phyloP scores from a whole-genome alignment of 2,888 invertebrate genomes.

The Tridacna crocea region DNA sequence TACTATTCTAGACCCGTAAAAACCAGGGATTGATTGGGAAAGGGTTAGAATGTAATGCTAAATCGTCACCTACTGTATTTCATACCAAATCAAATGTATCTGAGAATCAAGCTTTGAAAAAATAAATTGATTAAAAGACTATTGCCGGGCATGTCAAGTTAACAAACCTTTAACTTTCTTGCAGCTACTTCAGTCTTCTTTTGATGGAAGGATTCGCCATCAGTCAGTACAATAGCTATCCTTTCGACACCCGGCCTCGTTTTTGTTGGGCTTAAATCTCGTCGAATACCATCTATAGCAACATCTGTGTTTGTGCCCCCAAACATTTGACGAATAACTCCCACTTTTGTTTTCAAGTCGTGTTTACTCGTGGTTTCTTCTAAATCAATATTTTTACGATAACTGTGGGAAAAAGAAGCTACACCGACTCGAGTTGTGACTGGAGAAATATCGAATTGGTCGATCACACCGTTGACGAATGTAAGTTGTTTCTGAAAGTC shows the following conservation, averaged over 20 bases:
- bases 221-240: constrained; percentile 62
- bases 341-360: constrained; percentile 42
- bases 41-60: no score
- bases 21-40: no score
- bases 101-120: no score
- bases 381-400: constrained; percentile 41
- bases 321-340: constrained; percentile 45
- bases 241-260: constrained; percentile 53
- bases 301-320: constrained; percentile 62
- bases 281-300: constrained; percentile 55
- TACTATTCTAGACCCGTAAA: no score
- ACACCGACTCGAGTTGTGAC: constrained; percentile 63
- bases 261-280: constrained; percentile 28
- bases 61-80: no score
- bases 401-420: constrained; percentile 59
- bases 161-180: constrained; percentile 42
- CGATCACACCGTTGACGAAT: constrained; percentile 68
- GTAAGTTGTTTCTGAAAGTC: constrained; percentile 70
- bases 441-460: constrained; percentile 64
- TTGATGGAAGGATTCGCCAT: constrained; percentile 56
- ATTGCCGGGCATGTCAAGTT: not conserved
- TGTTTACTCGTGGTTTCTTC: constrained; percentile 39
- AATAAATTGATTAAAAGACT: not conserved
- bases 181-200: constrained; percentile 56
- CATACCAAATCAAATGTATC: no score